Evolutionary conservation across 2,888 invertebrate species (phyloP).

Genomic region (Tiphia femorata): DNA sequence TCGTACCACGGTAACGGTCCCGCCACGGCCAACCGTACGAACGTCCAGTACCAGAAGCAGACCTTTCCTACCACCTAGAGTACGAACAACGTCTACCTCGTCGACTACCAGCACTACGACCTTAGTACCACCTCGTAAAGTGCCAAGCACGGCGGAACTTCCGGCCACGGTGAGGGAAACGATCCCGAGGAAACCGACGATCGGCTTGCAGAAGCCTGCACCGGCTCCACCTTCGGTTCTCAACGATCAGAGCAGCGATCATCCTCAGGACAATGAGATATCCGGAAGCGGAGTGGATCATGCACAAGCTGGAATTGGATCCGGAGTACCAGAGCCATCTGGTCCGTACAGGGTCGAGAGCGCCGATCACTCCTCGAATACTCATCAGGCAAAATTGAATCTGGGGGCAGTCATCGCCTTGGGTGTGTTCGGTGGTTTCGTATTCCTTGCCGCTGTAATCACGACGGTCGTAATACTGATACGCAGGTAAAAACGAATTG

Average conservation of each 20-base stretch:
- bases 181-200: slow-evolving; percentile 53
- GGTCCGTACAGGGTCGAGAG: slow-evolving; percentile 72
- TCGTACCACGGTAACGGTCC: slow-evolving; percentile 62
- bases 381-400: slow-evolving; percentile 78
- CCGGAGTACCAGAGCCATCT: slow-evolving; percentile 68
- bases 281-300: slow-evolving; percentile 69
- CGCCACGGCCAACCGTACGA: slow-evolving; percentile 50
- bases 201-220: slow-evolving; percentile 56
- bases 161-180: slow-evolving; percentile 64
- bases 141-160: slow-evolving; percentile 44
- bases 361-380: slow-evolving; percentile 52
- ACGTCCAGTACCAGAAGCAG: slow-evolving; percentile 65
- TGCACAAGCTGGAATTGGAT: slow-evolving; percentile 59
- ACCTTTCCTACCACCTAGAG: slow-evolving; percentile 57
- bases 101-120: slow-evolving; percentile 46
- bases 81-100: slow-evolving; percentile 56
- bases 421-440: slow-evolving; percentile 91
- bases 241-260: slow-evolving; percentile 71
- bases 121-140: slow-evolving; percentile 41
- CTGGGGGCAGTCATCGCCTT: slow-evolving; percentile 90
- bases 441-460: slow-evolving; percentile 89
- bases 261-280: slow-evolving; percentile 87
- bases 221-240: slow-evolving; percentile 44
- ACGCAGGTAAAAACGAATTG: slow-evolving; percentile 77
- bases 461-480: slow-evolving; percentile 90